Evolutionary conservation across 1,140 invertebrate species (phyloP).

Genomic region (Bombus superbus): DNA sequence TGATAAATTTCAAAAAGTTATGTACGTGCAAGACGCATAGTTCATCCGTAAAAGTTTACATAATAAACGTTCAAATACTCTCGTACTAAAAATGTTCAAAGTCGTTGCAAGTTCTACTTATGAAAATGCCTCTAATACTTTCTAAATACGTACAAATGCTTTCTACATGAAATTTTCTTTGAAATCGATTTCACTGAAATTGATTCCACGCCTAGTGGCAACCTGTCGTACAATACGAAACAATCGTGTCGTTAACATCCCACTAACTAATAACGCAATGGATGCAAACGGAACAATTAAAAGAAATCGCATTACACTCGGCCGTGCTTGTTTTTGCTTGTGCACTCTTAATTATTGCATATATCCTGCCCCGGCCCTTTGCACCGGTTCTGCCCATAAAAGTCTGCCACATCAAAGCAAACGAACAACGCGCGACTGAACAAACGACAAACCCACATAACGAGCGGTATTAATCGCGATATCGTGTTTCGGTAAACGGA

Average conservation of each 20-base stretch:
- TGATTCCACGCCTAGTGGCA: too few species aligned
- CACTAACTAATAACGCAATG: neutral
- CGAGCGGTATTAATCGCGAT: neutral
- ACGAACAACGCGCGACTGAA: neutral
- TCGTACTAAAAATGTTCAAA: too few species aligned
- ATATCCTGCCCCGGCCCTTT: too few species aligned
- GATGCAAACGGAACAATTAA: conserved; percentile 1
- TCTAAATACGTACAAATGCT: neutral
- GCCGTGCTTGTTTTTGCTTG: neutral
- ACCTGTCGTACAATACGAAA: neutral
- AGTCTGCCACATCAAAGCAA: neutral
- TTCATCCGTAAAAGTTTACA: too few species aligned
- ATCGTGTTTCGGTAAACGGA: neutral
- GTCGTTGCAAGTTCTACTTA: too few species aligned
- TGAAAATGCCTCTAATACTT: neutral
- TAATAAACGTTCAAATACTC: too few species aligned
- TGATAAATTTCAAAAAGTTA: too few species aligned
- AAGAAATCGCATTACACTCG: conserved; percentile 11
- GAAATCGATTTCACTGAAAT: neutral
- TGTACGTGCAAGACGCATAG: too few species aligned
- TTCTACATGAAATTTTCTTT: too few species aligned
- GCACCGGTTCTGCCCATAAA: too few species aligned
- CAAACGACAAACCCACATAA: neutral
- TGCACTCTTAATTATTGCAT: neutral
- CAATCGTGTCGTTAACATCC: too few species aligned